Evolutionary conservation across 2,888 invertebrate genomes (phyloP), one percentile per base, ranked within the genome.

Genomic region (Cantharis rufa): DNA sequence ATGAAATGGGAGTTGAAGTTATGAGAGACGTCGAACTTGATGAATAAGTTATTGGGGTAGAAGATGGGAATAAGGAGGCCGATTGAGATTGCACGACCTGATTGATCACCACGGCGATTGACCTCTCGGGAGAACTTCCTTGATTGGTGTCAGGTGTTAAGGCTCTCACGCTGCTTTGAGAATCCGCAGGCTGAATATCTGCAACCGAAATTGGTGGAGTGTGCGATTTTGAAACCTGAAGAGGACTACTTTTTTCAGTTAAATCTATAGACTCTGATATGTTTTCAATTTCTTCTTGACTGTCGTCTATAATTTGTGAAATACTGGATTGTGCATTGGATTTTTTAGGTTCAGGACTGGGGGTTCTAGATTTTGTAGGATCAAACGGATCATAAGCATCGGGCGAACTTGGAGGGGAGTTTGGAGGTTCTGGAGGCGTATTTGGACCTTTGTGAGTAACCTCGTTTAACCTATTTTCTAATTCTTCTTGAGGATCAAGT

Each of bases 311-410:
- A 24, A 76, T 78, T 71, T 81, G 79, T n/a, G 32, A 71, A 21
- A 72, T 68, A 68, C 66, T 75, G 4, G 77, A 74, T 48, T 79
- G 76, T 13, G 48, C 70, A 69, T 74, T 78, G 7, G 75, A 78
- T 70, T 82, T 79, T 63, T 84, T 81, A 79, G 88, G 86, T 82
- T 90, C 89, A 0, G 92, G 92, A 0, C 92, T 92, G 0, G 91
- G 92, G 13, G 93, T 93, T 16, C 93, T 89, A 0, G 96, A 95
- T 86, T 95, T 95, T 10, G 96, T 96, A 0, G 96, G 96, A 88
- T 96, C 96, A 88, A 96, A 96, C 1, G 96, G 96, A 92, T 96
- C 96, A 88, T 96, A 96, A 3, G 93, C 95, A 87, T 95, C 95
- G 0, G 95, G 95, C 13, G 94, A 93, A 78, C 92, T 92, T 0